Evolutionary conservation across 2,113 vertebrate species (phyloP), one percentile per base, ranked within the genome.

Genomic region (Haemorhous mexicanus): DNA sequence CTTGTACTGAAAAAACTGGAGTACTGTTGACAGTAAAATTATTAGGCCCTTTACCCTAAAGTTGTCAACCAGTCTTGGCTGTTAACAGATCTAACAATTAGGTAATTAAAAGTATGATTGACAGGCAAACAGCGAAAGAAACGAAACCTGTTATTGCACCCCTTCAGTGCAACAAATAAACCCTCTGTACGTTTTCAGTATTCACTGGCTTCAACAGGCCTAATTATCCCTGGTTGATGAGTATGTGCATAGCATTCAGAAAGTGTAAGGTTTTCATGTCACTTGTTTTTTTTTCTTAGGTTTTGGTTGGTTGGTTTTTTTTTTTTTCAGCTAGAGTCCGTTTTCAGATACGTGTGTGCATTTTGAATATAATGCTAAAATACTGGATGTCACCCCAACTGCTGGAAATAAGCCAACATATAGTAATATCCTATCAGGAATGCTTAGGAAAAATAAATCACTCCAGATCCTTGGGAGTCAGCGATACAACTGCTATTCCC

Each of bases 121-220:
- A 96, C 95, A 96, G 87, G 89, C 94, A 97, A 97, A 97, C 95
- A 97, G 89, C 33, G n/a, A 93, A 90, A 97, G 96, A 96, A 96
- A 96, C 93, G 91, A 95, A 97, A 97, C 97, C 95, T 97, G 94
- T 97, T 97, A 97, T 97, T 97, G 92, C 95, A 94, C 93, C 63
- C 28, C 96, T 97, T 97, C 95, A 94, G 97, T 95, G 97, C 96
- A 97, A 98, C 92, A 92, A 96, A 97, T 94, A 96, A 97, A 94
- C 94, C 88, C 94, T 96, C 88, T 84, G 83, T 93, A 97, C 82
- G 90, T 97, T 98, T 97, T 97, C 97, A 98, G 97, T 96, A 98
- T 93, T 97, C 96, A 96, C 95, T 94, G 95, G 93, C 94, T 94
- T 93, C 92, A 94, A 87, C 90, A 96, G 90, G 85, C 93, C 86